Evolutionary conservation across 1,140 invertebrate genomes (phyloP).

Genomic region (Aethina tumida): DNA sequence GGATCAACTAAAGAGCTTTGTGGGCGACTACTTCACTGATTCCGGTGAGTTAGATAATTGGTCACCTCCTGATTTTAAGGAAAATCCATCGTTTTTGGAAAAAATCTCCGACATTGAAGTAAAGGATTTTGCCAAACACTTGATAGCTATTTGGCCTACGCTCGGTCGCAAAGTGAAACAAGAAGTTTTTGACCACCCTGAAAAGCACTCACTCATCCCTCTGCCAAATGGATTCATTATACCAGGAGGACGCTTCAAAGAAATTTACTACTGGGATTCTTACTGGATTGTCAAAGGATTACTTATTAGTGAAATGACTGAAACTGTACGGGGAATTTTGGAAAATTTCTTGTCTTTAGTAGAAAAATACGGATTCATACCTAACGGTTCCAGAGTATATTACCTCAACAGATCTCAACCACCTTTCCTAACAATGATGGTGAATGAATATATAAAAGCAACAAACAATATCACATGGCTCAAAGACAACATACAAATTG

Average conservation of each 20-base stretch:
- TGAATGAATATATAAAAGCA: constrained; percentile 52
- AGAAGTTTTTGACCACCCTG: constrained; percentile 49
- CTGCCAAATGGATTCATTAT: constrained; percentile 72
- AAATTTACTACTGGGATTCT: constrained; percentile 85
- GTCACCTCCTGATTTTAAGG: constrained; percentile 53
- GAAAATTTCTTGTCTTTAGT: constrained; percentile 59
- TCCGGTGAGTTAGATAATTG: constrained; percentile 46
- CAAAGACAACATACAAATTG: constrained; percentile 40
- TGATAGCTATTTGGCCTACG: constrained; percentile 61
- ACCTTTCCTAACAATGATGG: constrained; percentile 69
- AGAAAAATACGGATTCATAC: constrained; percentile 50
- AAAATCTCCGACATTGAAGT: constrained; percentile 53
- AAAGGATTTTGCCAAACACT: constrained; percentile 43
- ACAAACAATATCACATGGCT: constrained; percentile 60
- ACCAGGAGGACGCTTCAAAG: constrained; percentile 79
- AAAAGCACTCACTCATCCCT: constrained; percentile 63
- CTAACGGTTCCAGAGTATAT: constrained; percentile 62
- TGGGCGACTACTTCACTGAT: constrained; percentile 40
- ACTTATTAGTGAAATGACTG: constrained; percentile 60
- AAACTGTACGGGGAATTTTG: constrained; percentile 69
- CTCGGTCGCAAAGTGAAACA: constrained; percentile 56
- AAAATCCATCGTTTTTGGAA: constrained; percentile 49
- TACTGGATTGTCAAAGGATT: constrained; percentile 79
- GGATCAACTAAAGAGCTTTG: constrained; percentile 47
- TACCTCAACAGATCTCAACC: constrained; percentile 77